phyloP scores from a whole-genome alignment of 1,140 invertebrate species.

The Polypedilum vanderplanki region DNA sequence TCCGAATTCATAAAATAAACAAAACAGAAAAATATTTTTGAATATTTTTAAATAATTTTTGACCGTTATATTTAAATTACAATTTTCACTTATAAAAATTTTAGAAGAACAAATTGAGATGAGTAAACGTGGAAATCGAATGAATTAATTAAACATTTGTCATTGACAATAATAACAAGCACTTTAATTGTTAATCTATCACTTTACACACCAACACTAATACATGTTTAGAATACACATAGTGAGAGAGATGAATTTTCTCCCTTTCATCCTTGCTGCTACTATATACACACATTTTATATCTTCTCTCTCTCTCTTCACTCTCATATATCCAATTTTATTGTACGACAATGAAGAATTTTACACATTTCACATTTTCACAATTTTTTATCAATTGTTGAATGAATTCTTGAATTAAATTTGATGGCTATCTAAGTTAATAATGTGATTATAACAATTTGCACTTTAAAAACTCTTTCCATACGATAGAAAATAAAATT shows the following conservation, averaged over 20 bases:
- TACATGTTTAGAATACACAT: neutral
- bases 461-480: slow-evolving; percentile 2
- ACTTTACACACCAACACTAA: neutral
- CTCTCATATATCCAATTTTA: neutral
- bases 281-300: too few relatives aligned
- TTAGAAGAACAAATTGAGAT: too few relatives aligned
- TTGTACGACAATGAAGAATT: neutral
- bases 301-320: neutral
- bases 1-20: too few relatives aligned
- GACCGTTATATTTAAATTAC: too few relatives aligned
- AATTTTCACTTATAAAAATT: too few relatives aligned
- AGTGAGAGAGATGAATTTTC: too few relatives aligned
- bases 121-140: too few relatives aligned
- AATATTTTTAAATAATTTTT: too few relatives aligned
- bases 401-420: slow-evolving; percentile 8
- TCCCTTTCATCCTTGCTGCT: too few relatives aligned
- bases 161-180: neutral
- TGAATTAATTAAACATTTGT: too few relatives aligned
- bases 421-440: slow-evolving; percentile 15
- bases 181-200: neutral
- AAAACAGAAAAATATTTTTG: too few relatives aligned
- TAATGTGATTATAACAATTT: slow-evolving; percentile 9
- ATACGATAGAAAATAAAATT: neutral
- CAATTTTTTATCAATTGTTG: neutral
- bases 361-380: neutral